Base-by-base conservation (phyloP, 2,888 invertebrate species). In the Amorpha juglandis region DNA sequence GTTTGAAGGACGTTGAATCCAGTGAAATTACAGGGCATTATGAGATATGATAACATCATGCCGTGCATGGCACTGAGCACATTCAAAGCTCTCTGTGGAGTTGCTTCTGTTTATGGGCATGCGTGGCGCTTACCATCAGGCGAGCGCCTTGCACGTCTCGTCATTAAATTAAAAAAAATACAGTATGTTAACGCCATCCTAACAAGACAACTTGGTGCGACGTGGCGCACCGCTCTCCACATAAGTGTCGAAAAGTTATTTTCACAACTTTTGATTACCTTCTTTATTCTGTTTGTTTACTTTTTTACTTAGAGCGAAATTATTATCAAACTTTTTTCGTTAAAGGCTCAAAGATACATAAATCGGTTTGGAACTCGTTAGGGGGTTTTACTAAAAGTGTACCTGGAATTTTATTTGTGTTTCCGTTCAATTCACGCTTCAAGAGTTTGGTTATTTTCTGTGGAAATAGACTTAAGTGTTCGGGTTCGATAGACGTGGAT, bases 191-290 rank as follows among this genome's bases (percentile, higher is more conserved):
- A 45, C 52, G 38, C 19, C 45, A 55, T 62, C 42, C 42, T 51
- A 50, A 27, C 79, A 77, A 80, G 78, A 79, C 81, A 82, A 83
- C 85, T 79, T 71, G 68, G 70, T 68, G 72, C 74, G n/a, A n/a
- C n/a, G n/a, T n/a, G 74, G 73, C 69, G 69, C 70, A 76, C 74
- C 76, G 75, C 80, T 79, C 81, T 84, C 80, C 80, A 84, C 81
- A 80, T 83, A 85, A 87, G 83, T 84, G 84, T 79, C 83, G 80
- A 82, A 86, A 90, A 88, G 86, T 90, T 89, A 86, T 89, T 91
- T 88, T 87, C 84, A 77, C 83, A 91, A 92, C 88, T 92, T 91
- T 88, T 90, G 91, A 91, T 91, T 91, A 90, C 89, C 89, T 90
- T 83, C 87, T 86, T 85, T 84, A 86, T 85, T 85, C 79, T 77